A percentile compares a stretch with the other conserved stretches of the same genome.
These are phyloP conservation scores for Epirrhoe tristata DNA, from an alignment of 2,888 invertebrate species.

Conservation along the genomic window DNA sequence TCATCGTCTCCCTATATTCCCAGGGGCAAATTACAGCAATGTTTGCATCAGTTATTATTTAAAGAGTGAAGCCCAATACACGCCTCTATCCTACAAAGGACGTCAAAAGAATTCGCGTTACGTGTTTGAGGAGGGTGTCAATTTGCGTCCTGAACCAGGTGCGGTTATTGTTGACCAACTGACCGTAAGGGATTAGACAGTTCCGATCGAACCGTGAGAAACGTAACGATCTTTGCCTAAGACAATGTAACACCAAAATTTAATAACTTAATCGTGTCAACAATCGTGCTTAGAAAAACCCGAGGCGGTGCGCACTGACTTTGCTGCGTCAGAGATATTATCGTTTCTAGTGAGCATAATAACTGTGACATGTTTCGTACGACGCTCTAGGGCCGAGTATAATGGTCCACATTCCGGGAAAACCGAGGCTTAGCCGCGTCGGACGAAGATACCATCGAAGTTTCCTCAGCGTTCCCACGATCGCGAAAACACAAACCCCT, in stretches of 20 bases:
- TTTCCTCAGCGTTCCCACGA: slow-evolving; percentile 74
- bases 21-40: slow-evolving; percentile 76
- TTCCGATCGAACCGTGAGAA: slow-evolving; percentile 76
- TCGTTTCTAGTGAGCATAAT: slow-evolving; percentile 81
- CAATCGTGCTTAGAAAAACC: slow-evolving; percentile 68
- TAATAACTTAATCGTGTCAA: slow-evolving; percentile 68
- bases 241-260: slow-evolving; percentile 39
- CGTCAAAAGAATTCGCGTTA: slow-evolving; percentile 68
- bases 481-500: slow-evolving; percentile 70
- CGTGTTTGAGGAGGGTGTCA: slow-evolving; percentile 74
- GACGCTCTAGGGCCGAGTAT: slow-evolving; percentile 73
- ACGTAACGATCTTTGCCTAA: slow-evolving; percentile 57
- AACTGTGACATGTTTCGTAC: slow-evolving; percentile 83
- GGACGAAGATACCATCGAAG: slow-evolving; percentile 75
- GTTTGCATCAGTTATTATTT: slow-evolving; percentile 76
- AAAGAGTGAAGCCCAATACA: slow-evolving; percentile 66
- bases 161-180: slow-evolving; percentile 78
- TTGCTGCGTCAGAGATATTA: slow-evolving; percentile 80
- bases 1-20: slow-evolving; percentile 68
- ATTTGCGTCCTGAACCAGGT: slow-evolving; percentile 73
- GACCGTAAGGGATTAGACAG: slow-evolving; percentile 78
- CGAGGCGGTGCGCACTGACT: slow-evolving; percentile 61
- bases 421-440: slow-evolving; percentile 69
- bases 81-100: slow-evolving; percentile 73
- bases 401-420: slow-evolving; percentile 81